Conservation (phyloP, 2,113 vertebrate genomes). For the Morone saxatilis region DNA sequence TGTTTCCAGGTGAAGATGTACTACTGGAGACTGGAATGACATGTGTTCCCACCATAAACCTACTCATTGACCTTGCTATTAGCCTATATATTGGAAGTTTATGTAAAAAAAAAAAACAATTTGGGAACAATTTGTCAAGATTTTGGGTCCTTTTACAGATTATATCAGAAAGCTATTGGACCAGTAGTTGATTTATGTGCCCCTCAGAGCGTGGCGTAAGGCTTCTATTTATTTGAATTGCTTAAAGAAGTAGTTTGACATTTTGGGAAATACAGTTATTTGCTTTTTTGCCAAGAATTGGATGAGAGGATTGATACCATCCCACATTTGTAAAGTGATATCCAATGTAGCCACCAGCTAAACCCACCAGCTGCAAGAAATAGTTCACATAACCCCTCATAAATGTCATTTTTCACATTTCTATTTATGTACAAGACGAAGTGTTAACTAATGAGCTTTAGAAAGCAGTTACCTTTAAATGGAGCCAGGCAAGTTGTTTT, state of each 20-base stretch:
- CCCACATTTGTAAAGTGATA: background rate
- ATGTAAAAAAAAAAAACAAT: slow-evolving; percentile 24
- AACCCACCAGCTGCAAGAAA: too few species aligned
- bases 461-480: too few species aligned
- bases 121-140: background rate
- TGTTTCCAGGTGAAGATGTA: background rate
- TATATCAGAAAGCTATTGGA: slow-evolving; percentile 13
- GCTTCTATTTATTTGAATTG: background rate
- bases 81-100: background rate
- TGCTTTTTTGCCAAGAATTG: background rate
- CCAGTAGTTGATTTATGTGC: slow-evolving; percentile 21
- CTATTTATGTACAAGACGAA: background rate
- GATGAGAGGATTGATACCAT: background rate
- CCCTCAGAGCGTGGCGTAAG: background rate
- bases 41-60: background rate
- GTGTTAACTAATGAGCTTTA: too few species aligned
- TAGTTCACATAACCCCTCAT: too few species aligned
- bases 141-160: slow-evolving; percentile 2
- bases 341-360: background rate
- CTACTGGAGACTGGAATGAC: background rate
- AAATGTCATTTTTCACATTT: background rate
- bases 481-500: background rate
- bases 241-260: background rate
- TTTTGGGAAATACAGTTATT: background rate
- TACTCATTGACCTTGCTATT: background rate